Evolutionary conservation across 1,140 invertebrate species (phyloP), one percentile per base, ranked within the genome.

Genomic region (Nymphalis io): DNA sequence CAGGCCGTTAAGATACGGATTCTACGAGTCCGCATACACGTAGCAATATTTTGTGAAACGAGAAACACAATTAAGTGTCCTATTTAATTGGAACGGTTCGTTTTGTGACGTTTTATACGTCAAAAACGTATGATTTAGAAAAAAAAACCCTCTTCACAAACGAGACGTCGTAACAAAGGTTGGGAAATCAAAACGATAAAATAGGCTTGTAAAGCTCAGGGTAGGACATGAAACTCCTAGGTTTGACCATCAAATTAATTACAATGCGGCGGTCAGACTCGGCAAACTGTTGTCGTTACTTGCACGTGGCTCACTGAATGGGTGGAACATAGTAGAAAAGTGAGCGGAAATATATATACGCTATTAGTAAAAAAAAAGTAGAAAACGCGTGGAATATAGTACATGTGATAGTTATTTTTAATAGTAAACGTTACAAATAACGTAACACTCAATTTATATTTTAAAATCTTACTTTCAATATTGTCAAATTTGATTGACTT

Each of bases 221-320:
- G 46, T 53, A 64, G 68, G 57, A 60, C 68, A 70, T 65, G 61
- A 70, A 70, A 70, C 60, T 72, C 46, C 69, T 58, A 69, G 72
- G 70, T 73, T 78, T 75, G 68, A 76, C 75, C 80, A 82, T 85
- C 79, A 85, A 85, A 85, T 85, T 85, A 87, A 87, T 87, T 83
- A 84, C 84, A 82, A 84, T 83, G 76, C 75, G 74, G 75, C 73
- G 74, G 72, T 62, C 78, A 65, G 74, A 72, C 62, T 79, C 69
- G 66, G 78, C 73, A 76, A 83, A 84, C 79, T 83, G 85, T 82
- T 80, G 79, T 79, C 85, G 78, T 88, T 88, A 88, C 81, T 86
- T 79, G 85, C 85, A 88, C 84, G 79, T 88, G 85, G 78, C 70
- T 78, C 75, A 21, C 39, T 39, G 48, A 57, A 66, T 60, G 61